Percentiles rank a stretch among this genome's conserved stretches.
Conservation (phyloP, 2,797 vertebrate genomes). For the Kryptopterus vitreolus region DNA sequence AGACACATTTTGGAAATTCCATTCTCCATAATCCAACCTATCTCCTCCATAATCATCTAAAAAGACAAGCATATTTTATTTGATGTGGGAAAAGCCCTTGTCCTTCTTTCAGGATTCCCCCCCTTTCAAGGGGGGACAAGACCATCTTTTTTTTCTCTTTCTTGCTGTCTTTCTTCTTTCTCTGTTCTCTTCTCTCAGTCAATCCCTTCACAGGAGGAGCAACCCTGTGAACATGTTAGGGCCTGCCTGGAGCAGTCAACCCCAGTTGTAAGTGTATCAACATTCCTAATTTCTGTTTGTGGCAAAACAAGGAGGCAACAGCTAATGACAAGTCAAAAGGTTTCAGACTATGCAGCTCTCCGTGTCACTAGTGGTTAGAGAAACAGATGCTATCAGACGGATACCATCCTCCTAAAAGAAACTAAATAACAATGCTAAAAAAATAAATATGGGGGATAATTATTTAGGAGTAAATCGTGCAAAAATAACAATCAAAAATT, state of each 20-base stretch:
- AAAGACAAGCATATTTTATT: conserved; percentile 75
- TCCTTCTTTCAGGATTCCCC: conserved; percentile 60
- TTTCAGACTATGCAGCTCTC: conserved; percentile 51
- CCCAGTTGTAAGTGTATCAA: conserved; percentile 77
- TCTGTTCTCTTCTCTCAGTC: conserved; percentile 52
- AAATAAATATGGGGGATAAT: too few species aligned
- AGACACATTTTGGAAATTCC: conserved; percentile 79
- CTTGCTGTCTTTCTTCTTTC: conserved; percentile 58
- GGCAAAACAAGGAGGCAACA: conserved; percentile 75
- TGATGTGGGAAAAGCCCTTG: conserved; percentile 79
- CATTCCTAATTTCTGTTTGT: conserved; percentile 79
- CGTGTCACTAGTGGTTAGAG: conserved; percentile 11
- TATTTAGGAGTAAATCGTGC: not conserved
- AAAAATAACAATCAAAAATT: not conserved
- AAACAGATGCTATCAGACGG: not conserved
- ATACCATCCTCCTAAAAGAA: not conserved
- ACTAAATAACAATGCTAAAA: not conserved
- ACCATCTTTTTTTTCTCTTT: conserved; percentile 58
- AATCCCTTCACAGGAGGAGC: conserved; percentile 57
- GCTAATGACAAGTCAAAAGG: conserved; percentile 69
- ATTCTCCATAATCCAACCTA: conserved; percentile 75
- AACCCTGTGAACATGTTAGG: conserved; percentile 67
- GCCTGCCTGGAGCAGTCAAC: conserved; percentile 73
- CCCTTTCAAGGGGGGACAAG: too few species aligned
- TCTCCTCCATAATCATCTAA: conserved; percentile 77